Conservation (phyloP, 2,113 vertebrate species). For the Marmota monax region DNA sequence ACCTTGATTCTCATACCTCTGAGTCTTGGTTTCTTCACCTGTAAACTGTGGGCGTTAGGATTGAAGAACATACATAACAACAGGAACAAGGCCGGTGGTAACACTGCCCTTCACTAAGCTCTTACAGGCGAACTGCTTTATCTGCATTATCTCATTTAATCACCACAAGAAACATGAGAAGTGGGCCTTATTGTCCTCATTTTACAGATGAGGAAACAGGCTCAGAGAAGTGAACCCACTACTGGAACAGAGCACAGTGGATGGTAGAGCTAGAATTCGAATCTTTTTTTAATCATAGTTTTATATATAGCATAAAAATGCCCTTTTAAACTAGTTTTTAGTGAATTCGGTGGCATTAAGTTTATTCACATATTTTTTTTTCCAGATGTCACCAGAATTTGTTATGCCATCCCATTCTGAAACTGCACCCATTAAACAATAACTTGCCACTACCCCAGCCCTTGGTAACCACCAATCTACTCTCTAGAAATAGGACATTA, state of each 20-base stretch:
- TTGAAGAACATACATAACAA: not conserved
- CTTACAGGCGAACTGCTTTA: not conserved
- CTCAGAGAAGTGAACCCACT: not conserved
- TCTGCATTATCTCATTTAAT: not conserved
- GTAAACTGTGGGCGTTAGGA: not conserved
- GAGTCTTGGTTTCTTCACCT: not conserved
- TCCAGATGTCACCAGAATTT: not conserved
- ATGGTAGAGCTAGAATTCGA: not conserved
- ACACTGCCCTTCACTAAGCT: not conserved
- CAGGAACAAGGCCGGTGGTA: not conserved
- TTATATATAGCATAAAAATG: not conserved
- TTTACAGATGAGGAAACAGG: not conserved
- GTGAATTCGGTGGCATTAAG: not conserved
- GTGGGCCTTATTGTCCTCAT: not conserved
- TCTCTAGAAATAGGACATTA: not conserved
- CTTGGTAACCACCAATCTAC: not conserved
- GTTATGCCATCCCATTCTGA: not conserved
- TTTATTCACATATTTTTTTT: not conserved
- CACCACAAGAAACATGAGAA: not conserved
- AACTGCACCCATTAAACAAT: not conserved
- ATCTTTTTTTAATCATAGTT: not conserved
- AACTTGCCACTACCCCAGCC: not conserved
- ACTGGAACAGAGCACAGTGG: not conserved
- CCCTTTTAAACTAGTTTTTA: not conserved
- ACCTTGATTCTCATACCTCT: not conserved